Percentiles rank a stretch among this genome's conserved stretches.
These are phyloP conservation scores for Urocyon cinereoargenteus DNA, from an alignment of 2,797 vertebrate genomes.

Conservation along the genomic window DNA sequence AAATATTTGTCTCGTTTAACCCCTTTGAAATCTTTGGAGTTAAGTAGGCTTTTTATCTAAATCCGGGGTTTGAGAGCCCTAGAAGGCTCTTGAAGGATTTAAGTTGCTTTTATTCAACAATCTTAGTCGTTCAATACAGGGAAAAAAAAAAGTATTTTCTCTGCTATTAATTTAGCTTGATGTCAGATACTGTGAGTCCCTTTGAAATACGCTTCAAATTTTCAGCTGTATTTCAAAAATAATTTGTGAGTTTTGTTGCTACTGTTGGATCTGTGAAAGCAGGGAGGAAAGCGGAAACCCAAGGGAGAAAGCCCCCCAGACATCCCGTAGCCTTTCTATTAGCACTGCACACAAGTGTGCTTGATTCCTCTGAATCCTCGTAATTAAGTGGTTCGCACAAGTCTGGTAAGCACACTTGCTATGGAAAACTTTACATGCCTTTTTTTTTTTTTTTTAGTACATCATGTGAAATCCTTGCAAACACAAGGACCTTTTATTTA, in stretches of 20 bases:
- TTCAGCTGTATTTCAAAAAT: constrained; percentile 50
- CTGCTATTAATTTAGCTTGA: constrained; percentile 40
- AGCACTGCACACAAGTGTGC: background rate
- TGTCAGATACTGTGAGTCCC: background rate
- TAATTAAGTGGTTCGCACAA: background rate
- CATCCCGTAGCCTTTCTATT: background rate
- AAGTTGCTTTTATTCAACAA: background rate
- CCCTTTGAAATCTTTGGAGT: constrained; percentile 47
- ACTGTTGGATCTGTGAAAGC: constrained; percentile 38
- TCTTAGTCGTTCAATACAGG: background rate
- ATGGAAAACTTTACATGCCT: constrained; percentile 50
- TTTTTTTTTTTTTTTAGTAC: background rate
- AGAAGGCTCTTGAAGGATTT: background rate
- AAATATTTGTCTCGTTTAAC: constrained; percentile 22
- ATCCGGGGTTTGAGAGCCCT: background rate
- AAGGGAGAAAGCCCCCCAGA: background rate
- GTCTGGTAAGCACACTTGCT: constrained; percentile 33
- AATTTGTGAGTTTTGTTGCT: background rate
- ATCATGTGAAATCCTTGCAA: constrained; percentile 70
- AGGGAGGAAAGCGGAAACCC: background rate
- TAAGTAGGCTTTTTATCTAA: constrained; percentile 37
- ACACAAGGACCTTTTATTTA: constrained; percentile 74
- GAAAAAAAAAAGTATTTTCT: background rate
- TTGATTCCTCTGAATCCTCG: background rate
- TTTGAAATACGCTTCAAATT: constrained; percentile 44